These are phyloP conservation scores for Mus minutoides DNA, from an alignment of 2,797 vertebrate species.

Conservation along the genomic window DNA sequence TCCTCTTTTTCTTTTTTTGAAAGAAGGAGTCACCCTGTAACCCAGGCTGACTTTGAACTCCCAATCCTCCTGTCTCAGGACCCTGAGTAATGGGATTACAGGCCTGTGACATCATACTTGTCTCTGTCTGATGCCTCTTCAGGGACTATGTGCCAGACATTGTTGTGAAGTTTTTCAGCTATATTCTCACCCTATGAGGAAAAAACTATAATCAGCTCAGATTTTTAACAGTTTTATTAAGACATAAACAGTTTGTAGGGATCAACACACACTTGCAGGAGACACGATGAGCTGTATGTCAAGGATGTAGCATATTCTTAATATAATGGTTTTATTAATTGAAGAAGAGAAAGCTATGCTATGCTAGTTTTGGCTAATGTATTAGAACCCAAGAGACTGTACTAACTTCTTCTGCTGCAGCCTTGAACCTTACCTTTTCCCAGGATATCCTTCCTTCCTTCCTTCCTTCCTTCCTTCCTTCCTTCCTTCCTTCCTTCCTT, in stretches of 20 bases:
- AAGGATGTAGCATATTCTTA: too few relatives aligned
- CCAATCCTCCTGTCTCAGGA: background rate
- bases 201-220: background rate
- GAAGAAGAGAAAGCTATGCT: background rate
- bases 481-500: too few relatives aligned
- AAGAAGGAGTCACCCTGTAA: background rate
- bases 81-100: background rate
- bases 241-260: background rate
- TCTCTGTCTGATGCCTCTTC: background rate
- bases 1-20: background rate
- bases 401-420: background rate
- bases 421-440: background rate
- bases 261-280: background rate
- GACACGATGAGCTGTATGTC: background rate
- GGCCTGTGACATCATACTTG: background rate
- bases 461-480: fast-evolving
- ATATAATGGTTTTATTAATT: background rate
- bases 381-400: background rate
- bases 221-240: background rate
- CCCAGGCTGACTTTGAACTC: background rate
- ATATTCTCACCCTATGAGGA: background rate
- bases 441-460: too few relatives aligned
- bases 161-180: background rate
- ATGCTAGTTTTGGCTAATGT: background rate
- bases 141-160: background rate